Evolutionary conservation across 2,113 vertebrate genomes (phyloP).

Genomic region (Polyodon spathula): DNA sequence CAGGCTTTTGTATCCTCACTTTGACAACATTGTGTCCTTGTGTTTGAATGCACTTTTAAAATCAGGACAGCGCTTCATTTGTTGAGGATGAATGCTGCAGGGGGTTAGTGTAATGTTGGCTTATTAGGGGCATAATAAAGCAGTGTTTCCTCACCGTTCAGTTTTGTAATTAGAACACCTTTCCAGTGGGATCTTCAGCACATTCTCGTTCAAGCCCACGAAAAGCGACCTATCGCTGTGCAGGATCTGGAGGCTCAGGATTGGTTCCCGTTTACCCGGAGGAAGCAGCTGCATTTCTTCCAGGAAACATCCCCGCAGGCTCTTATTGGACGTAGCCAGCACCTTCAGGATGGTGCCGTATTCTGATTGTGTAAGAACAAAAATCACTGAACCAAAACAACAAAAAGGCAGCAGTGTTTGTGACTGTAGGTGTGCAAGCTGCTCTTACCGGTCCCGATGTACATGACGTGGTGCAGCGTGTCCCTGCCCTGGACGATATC

Average conservation of each 20-base stretch:
- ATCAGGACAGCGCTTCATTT: no score
- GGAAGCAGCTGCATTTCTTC: constrained; percentile 92
- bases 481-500: constrained; percentile 95
- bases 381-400: not conserved
- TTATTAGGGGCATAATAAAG: no score
- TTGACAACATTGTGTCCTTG: no score
- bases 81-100: no score
- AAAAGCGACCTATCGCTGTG: constrained; percentile 88
- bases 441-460: constrained; percentile 84
- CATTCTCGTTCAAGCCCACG: constrained; percentile 77
- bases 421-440: no score
- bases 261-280: constrained; percentile 64
- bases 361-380: constrained; percentile 52
- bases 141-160: constrained; percentile 63
- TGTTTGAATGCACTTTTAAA: no score
- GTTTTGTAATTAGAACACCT: constrained; percentile 78
- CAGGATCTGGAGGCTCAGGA: constrained; percentile 86
- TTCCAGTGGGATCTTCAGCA: constrained; percentile 87
- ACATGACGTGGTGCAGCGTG: constrained; percentile 89
- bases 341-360: constrained; percentile 93
- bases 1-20: no score
- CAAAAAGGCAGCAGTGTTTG: no score
- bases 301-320: constrained; percentile 85
- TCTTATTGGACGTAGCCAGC: constrained; percentile 80
- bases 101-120: no score